Evolutionary conservation across 2,888 invertebrate species (phyloP), one percentile per base, ranked within the genome.

Genomic region (Drosophila anomalata): DNA sequence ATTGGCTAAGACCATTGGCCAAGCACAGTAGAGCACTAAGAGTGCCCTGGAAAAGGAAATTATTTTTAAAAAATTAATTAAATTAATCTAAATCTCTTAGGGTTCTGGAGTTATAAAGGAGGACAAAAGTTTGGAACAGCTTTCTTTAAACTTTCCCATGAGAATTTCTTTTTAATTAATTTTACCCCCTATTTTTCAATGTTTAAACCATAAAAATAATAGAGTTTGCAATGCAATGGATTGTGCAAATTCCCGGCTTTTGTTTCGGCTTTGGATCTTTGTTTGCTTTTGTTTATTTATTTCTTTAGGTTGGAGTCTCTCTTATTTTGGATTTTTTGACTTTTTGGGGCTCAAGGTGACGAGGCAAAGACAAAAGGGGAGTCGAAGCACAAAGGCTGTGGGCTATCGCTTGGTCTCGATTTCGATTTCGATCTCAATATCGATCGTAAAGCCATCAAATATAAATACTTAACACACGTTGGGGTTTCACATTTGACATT

Each of bases 1-100:
- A 53, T 46, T 63, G 76, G n/a, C 36, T 71, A 39, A 73, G 33
- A 9, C 72, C 75, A 53, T 54, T 76, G 51, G 73, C 68, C 60
- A 88, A 39, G 50, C 87, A 79, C 44, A 87, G 51, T 17, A 71
- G 62, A 31, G 71, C 89, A 69, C 74, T 76, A 12, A 89, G 31
- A 22, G 78, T 70, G 62, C 75, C 68, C 87, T 82, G 76, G 47
- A 73, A 57, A 14, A 31, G 36, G 44, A 29, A 51, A 57, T 24
- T 1, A 1, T 17, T 17, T 17, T 17, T 17, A 5, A 24, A 22
- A 22, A 24, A 24, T 24, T 24, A 24, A 3, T 22, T 22, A 22
- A 22, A 26, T 17, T 17, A 17, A 17, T 17, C 17, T 17, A 17
- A 17, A 17, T 17, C 17, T 17, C 17, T 17, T 17, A 17, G 17